Percentiles rank a stretch among this genome's conserved stretches.
phyloP scores from a whole-genome alignment of 2,797 vertebrate genomes.

The Lutjanus argentimaculatus region DNA sequence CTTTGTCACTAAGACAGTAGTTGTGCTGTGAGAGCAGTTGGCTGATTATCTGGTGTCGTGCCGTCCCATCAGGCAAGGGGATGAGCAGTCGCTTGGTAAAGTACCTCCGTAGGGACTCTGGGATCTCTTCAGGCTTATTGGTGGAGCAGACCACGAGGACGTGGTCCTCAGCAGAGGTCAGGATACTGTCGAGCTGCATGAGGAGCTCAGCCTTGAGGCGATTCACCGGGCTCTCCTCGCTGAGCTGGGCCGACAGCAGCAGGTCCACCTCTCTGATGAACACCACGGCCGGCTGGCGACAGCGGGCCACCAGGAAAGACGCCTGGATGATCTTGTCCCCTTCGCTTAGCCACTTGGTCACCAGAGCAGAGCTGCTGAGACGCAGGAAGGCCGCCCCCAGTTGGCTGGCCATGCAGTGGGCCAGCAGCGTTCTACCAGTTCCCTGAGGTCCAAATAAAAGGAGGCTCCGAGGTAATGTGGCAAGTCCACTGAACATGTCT shows the following conservation, averaged over 20 bases:
- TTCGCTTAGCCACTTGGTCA: constrained; percentile 96
- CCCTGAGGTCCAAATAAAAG: constrained; percentile 99
- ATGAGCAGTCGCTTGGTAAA: constrained; percentile 98
- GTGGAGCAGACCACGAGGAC: constrained; percentile 98
- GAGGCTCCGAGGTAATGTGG: constrained; percentile 95
- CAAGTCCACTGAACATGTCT: constrained; percentile 96
- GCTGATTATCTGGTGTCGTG: constrained; percentile 99
- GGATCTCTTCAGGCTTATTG: constrained; percentile 98
- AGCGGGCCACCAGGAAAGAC: constrained; percentile 96
- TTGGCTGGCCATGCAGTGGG: constrained; percentile 97
- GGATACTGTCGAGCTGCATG: constrained; percentile 96
- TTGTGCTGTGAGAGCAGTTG: constrained; percentile 99
- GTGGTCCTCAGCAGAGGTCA: constrained; percentile 96
- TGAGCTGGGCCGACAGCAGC: constrained; percentile 93
- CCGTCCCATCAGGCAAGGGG: constrained; percentile 96
- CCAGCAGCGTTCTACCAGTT: constrained; percentile 96
- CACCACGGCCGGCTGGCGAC: constrained; percentile 97
- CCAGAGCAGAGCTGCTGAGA: constrained; percentile 93
- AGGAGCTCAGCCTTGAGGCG: constrained; percentile 97
- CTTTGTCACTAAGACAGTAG: constrained; percentile 99
- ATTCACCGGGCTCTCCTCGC: constrained; percentile 95
- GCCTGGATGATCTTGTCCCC: constrained; percentile 98
- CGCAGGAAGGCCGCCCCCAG: constrained; percentile 96
- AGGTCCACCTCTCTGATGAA: constrained; percentile 98
- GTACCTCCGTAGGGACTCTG: constrained; percentile 97